phyloP scores from a whole-genome alignment of 1,140 invertebrate species.

The Drosophila mauritiana region DNA sequence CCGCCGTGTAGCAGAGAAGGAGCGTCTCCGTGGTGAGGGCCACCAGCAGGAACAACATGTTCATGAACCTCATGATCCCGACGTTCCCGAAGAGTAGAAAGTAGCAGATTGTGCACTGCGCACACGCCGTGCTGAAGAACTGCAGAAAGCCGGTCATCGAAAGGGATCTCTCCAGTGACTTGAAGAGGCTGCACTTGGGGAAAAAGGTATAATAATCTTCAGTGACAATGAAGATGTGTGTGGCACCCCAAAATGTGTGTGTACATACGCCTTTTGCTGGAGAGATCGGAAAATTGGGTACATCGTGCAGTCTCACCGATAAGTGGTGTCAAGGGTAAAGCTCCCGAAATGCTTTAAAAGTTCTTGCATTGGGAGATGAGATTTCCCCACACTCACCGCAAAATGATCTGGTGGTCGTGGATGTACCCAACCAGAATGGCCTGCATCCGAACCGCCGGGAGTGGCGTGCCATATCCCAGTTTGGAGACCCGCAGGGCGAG shows the following conservation, averaged over 20 bases:
- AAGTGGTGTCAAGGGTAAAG: too few species aligned
- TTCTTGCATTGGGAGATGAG: too few species aligned
- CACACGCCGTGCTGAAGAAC: conserved; percentile 53
- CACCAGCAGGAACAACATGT: conserved; percentile 33
- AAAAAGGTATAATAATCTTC: too few species aligned
- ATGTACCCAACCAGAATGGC: conserved; percentile 44
- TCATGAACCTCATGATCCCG: conserved; percentile 17
- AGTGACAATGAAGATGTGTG: too few species aligned
- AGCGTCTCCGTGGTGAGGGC: conserved; percentile 49
- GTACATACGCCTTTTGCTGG: too few species aligned
- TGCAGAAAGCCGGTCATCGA: conserved; percentile 60
- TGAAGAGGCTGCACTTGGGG: conserved; percentile 21
- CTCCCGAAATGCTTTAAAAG: too few species aligned
- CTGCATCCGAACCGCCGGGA: neutral
- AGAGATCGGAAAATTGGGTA: too few species aligned
- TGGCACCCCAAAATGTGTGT: neutral
- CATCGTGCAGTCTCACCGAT: too few species aligned
- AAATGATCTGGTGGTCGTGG: conserved; percentile 57
- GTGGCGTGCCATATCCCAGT: conserved; percentile 3
- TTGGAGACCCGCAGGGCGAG: conserved; percentile 46
- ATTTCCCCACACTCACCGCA: conserved; percentile 31
- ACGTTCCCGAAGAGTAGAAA: conserved; percentile 44
- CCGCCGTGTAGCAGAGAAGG: conserved; percentile 62
- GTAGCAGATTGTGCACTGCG: conserved; percentile 48
- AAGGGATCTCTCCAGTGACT: conserved; percentile 25